phyloP scores from a whole-genome alignment of 2,113 vertebrate genomes.

The Dasypus novemcinctus region DNA sequence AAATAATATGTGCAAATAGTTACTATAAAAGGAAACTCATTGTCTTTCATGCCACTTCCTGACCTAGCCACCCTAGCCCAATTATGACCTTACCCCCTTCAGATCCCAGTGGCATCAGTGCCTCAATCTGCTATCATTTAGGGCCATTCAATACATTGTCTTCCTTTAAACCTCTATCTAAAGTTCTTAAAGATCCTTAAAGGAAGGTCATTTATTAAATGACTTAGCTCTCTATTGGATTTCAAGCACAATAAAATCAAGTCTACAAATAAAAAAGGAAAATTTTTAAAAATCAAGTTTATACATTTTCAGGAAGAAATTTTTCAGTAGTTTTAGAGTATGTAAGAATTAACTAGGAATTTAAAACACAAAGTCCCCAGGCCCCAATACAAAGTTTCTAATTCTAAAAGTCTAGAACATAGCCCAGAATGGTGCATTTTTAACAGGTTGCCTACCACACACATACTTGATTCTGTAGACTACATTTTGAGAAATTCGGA shows the following conservation, averaged over 20 bases:
- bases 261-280: background rate
- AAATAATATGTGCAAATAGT: constrained; percentile 24
- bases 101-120: background rate
- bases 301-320: background rate
- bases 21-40: constrained; percentile 51
- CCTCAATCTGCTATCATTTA: background rate
- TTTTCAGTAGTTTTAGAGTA: background rate
- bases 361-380: background rate
- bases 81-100: constrained; percentile 10
- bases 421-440: background rate
- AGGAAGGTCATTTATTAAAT: background rate
- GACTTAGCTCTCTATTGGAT: background rate
- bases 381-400: background rate
- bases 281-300: background rate
- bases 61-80: constrained; percentile 16
- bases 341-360: background rate
- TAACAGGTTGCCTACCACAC: background rate
- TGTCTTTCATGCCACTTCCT: constrained; percentile 11
- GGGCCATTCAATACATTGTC: background rate
- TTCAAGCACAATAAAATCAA: background rate
- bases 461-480: background rate
- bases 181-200: background rate
- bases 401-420: background rate
- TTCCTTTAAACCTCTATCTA: background rate
- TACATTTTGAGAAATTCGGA: too few relatives aligned